Base-by-base conservation (phyloP, 1,140 invertebrate species). In the Rhyzopertha dominica region DNA sequence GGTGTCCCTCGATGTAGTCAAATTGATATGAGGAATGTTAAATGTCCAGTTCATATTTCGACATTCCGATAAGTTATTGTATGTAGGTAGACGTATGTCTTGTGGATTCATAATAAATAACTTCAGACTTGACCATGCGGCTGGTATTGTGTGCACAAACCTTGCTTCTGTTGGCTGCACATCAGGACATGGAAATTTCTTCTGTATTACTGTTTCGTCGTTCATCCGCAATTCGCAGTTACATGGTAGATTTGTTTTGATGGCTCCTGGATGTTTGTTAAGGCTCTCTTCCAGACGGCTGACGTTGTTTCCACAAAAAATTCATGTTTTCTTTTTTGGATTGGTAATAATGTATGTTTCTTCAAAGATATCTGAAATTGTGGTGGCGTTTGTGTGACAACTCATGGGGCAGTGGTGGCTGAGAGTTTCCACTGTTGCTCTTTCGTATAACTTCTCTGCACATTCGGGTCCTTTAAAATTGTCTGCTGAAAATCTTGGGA, bases 71-170 rank as follows among this genome's bases (percentile, higher is more conserved):
- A 43, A 10, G 19, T 48, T 48, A 16, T 12, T 12, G 17, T 31
- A 48, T 5, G 20, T 48, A 5, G 46, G 45, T 31, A 20, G 13
- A n/a, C 8, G 28, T 13, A 10, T 5, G 18, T 43, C 23, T 4
- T 16, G 20, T 13, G 46, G 46, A 20, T 48, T 48, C 16, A 48
- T 18, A 5, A 36, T 17, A 43, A 48, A 48, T 25, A 31, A 25
- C 37, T 37, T 48, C 31, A 48, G 30, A 18, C 28, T 48, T 16
- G 46, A 35, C 46, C 46, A 48, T 8, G 30, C 31, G 17, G 46
- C 46, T 18, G 46, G 46, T 2, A 48, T 43, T 9, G 42, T 28
- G 18, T 47, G 45, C 1, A 20, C 16, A 8, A 47, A 10, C 10
- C 9, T 31, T 20, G 28, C 2, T 18, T 20, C 16, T 13, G 3